Percentiles rank a stretch among this genome's conserved stretches.
These are phyloP conservation scores for Corella eumyota DNA, from an alignment of 23 tunicate species.

Conservation along the genomic window DNA sequence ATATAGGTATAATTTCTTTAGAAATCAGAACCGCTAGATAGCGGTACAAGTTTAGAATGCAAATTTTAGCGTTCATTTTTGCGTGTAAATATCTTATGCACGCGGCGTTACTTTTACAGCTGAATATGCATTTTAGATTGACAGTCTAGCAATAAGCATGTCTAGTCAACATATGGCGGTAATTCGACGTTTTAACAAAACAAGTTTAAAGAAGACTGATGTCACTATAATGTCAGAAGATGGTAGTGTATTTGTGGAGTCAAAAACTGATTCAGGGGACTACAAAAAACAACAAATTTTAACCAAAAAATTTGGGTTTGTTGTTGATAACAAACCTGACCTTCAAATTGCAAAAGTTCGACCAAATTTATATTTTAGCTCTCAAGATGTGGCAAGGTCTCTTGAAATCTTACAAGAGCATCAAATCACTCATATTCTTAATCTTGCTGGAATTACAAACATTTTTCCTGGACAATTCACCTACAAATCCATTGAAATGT, in stretches of 20 bases:
- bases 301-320: constrained; percentile 6
- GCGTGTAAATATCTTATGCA: no score
- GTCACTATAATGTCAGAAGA: background rate
- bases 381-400: constrained; percentile 22
- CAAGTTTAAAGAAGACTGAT: background rate
- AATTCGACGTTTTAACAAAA: constrained; percentile 1
- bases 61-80: no score
- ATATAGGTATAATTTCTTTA: no score
- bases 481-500: constrained; percentile 5
- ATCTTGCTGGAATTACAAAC: constrained; percentile 25
- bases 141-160: no score
- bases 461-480: constrained; percentile 12
- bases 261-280: background rate
- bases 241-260: background rate
- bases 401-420: constrained; percentile 8
- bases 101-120: no score
- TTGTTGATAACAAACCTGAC: constrained; percentile 23
- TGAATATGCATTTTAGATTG: no score
- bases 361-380: constrained; percentile 11
- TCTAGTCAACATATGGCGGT: no score
- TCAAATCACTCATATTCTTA: constrained; percentile 25
- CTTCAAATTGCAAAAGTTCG: constrained; percentile 25
- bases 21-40: no score
- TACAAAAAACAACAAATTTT: background rate
- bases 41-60: no score